Evolutionary conservation across 1,140 invertebrate genomes (phyloP).

Genomic region (Nasonia longicornis): DNA sequence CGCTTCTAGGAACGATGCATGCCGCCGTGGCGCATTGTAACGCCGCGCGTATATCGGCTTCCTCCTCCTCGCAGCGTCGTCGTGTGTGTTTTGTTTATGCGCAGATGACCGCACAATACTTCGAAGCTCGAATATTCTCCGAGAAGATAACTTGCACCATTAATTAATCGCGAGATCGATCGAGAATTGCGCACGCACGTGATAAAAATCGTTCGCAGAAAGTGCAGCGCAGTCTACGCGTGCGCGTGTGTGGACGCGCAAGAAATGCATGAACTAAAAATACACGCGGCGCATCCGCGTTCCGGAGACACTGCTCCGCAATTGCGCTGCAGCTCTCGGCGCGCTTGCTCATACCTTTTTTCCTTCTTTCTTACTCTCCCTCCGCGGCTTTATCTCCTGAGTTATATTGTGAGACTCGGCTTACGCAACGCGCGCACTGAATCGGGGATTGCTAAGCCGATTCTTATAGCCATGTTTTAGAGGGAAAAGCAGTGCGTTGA

Average conservation of each 20-base stretch:
- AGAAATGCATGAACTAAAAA: slow-evolving; percentile 26
- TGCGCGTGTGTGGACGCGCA: neutral
- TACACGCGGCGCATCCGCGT: slow-evolving; percentile 51
- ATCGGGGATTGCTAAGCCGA: neutral
- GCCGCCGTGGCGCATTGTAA: slow-evolving; percentile 19
- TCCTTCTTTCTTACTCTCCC: neutral
- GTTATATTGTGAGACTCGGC: slow-evolving; percentile 17
- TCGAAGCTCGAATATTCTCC: neutral
- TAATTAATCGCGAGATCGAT: no score
- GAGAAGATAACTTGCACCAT: no score
- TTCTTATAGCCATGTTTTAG: neutral
- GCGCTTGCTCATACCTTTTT: neutral
- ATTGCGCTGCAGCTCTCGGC: slow-evolving; percentile 41
- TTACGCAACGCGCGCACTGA: slow-evolving; percentile 7
- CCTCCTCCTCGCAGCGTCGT: neutral
- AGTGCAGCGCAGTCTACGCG: neutral
- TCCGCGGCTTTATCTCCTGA: slow-evolving; percentile 11
- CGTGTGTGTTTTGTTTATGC: neutral
- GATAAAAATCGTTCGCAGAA: no score
- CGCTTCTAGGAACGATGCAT: slow-evolving; percentile 38
- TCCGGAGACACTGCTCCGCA: slow-evolving; percentile 52
- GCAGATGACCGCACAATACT: neutral
- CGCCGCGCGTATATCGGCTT: neutral
- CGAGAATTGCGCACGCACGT: no score
- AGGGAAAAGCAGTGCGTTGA: no score